Evolutionary conservation across 2,888 invertebrate species (phyloP), one percentile per base, ranked within the genome.

Genomic region (Amphipyra berbera): DNA sequence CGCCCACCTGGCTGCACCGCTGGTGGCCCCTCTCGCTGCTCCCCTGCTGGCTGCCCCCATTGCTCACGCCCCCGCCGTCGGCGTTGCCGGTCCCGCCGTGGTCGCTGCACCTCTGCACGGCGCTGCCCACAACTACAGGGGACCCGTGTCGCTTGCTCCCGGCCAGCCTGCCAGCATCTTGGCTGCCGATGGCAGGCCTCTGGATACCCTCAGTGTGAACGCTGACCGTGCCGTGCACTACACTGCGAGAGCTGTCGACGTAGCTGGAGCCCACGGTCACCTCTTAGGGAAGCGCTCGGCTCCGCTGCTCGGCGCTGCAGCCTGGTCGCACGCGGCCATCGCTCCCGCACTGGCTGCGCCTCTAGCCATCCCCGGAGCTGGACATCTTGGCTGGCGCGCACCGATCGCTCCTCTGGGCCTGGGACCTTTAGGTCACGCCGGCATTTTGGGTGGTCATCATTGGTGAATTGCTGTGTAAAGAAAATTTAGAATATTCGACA

Each of bases 171-270:
- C 95, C 71, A 91, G 87, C 83, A 90, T 95, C 62, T 69, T 93
- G 70, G 93, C 92, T 50, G 87, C 91, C 48, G 94, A 93, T 70
- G 94, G 95, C 82, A 92, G 93, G 79, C 95, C 95, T 1, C 82
- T 95, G 45, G 95, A 95, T 68, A 95, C 95, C 54, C 84, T 94
- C 41, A 93, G 92, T 68, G 95, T 95, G 41, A 94, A 94, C 82
- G 81, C 93, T 75, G 94, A 94, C 81, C 92, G 93, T 56, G 92
- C 90, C 12, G 90, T 90, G 56, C 94, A 94, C 78, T 79, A 83
- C 67, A 94, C 92, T 56, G 94, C 93, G 6, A 87, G 86, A 67
- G 90, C 91, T 37, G 83, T 93, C 6, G 90, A 90, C 61, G 62
- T 45, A 55, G 84, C 50, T 46, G 85, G 79, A 38, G 83, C 76